Percentiles rank a stretch among this genome's conserved stretches.
Evolutionary conservation across 2,797 vertebrate species (phyloP).

Genomic region (Amazona ochrocephala): DNA sequence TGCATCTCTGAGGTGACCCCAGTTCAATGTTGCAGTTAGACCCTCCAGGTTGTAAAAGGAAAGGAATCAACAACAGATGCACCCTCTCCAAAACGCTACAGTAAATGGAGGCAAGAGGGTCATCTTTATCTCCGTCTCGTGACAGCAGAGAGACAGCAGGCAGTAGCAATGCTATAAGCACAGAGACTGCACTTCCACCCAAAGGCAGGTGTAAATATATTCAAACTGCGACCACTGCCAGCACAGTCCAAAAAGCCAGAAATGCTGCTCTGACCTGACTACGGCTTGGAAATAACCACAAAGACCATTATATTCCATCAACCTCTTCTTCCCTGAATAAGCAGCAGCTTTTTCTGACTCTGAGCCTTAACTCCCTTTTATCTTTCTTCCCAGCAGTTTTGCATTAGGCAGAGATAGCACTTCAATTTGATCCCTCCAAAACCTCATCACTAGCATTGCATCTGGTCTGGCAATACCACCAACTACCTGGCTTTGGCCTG

Average conservation of each 20-base stretch:
- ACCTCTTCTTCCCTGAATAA: background rate
- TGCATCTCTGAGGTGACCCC: too few species aligned
- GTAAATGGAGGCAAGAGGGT: background rate
- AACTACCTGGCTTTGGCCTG: background rate
- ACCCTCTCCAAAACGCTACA: background rate
- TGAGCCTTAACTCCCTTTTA: background rate
- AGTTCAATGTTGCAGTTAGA: background rate
- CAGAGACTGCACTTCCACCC: background rate
- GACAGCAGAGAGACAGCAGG: background rate
- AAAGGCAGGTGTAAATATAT: background rate
- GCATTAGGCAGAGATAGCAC: background rate
- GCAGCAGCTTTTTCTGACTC: background rate
- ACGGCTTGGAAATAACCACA: background rate
- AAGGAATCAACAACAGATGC: background rate
- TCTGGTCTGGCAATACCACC: background rate
- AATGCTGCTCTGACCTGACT: background rate
- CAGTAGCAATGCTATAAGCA: background rate
- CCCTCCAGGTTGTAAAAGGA: background rate
- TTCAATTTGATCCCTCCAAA: background rate
- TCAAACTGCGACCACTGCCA: background rate
- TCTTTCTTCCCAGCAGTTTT: background rate
- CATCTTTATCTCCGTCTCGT: background rate
- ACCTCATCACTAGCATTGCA: background rate
- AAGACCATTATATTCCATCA: background rate
- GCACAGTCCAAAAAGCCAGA: background rate